Percentiles rank a stretch among this genome's conserved stretches.
These are phyloP conservation scores for Vultur gryphus DNA, from an alignment of 2,797 vertebrate species.

Conservation along the genomic window DNA sequence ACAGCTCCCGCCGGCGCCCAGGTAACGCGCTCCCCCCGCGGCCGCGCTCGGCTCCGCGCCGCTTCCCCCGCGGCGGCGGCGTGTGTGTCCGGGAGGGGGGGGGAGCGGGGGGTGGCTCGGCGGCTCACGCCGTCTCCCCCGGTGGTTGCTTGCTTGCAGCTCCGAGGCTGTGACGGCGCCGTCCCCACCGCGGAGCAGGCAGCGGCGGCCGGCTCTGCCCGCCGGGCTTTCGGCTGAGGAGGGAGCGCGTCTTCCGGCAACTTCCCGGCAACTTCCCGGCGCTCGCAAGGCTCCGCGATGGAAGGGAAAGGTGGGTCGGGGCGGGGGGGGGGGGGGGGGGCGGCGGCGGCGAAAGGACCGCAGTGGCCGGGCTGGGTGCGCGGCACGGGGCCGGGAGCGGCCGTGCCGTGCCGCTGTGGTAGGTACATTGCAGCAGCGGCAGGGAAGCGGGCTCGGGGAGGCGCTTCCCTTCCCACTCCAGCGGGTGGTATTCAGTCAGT, in stretches of 20 bases:
- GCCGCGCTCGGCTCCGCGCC: neutral
- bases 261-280: slow-evolving; percentile 75
- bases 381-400: slow-evolving; percentile 6
- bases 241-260: slow-evolving; percentile 71
- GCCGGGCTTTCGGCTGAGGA: slow-evolving; percentile 48
- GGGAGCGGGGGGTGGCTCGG: neutral
- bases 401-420: neutral
- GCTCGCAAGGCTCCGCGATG: slow-evolving; percentile 76
- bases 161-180: slow-evolving; percentile 71
- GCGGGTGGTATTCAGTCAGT: neutral
- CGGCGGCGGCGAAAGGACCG: slow-evolving; percentile 18
- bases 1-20: slow-evolving; percentile 39
- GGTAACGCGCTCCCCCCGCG: neutral
- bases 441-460: slow-evolving; percentile 6
- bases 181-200: slow-evolving; percentile 54
- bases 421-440: slow-evolving; percentile 46
- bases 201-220: slow-evolving; percentile 26
- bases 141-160: slow-evolving; percentile 71
- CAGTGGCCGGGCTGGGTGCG: slow-evolving; percentile 65
- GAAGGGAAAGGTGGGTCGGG: slow-evolving; percentile 57
- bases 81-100: too few species aligned
- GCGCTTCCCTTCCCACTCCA: slow-evolving; percentile 35
- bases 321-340: neutral
- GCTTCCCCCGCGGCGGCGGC: neutral
- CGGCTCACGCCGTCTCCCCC: slow-evolving; percentile 45